These are phyloP conservation scores for Torymus aiolomorphi DNA, from an alignment of 2,888 invertebrate species.

Conservation along the genomic window DNA sequence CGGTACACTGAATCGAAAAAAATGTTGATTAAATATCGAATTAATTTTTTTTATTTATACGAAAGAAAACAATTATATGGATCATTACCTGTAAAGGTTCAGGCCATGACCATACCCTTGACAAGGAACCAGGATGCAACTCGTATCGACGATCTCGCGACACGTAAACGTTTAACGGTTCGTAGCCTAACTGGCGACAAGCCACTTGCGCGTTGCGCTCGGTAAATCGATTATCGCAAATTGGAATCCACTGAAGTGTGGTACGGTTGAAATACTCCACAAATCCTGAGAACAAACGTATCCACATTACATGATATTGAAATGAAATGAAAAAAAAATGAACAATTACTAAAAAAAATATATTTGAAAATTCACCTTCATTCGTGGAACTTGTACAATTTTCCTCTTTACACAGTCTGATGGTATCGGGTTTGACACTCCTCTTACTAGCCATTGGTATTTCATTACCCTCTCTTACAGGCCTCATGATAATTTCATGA, in stretches of 20 bases:
- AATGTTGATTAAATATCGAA: background rate
- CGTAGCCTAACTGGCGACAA: constrained; percentile 93
- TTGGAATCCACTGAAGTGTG: constrained; percentile 96
- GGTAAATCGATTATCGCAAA: constrained; percentile 96
- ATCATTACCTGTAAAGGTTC: constrained; percentile 84
- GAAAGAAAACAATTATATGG: too few relatives aligned
- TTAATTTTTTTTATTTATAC: too few relatives aligned
- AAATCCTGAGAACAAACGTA: constrained; percentile 82
- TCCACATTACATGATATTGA: background rate
- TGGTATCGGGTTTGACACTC: constrained; percentile 77
- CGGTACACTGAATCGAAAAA: constrained; percentile 79
- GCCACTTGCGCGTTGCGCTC: constrained; percentile 98
- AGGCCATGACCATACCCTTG: constrained; percentile 95
- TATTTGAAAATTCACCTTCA: constrained; percentile 70
- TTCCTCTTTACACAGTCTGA: constrained; percentile 87
- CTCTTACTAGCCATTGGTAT: constrained; percentile 54
- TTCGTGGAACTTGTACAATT: constrained; percentile 80
- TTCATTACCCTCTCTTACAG: constrained; percentile 72
- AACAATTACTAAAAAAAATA: background rate
- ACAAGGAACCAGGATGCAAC: constrained; percentile 90
- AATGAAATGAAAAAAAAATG: background rate
- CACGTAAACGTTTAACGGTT: constrained; percentile 92
- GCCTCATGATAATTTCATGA: constrained; percentile 87
- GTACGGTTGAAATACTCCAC: constrained; percentile 96
- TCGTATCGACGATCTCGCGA: constrained; percentile 90